phyloP scores from a whole-genome alignment of 2,888 invertebrate genomes.

The Ennomos fuscantarius region DNA sequence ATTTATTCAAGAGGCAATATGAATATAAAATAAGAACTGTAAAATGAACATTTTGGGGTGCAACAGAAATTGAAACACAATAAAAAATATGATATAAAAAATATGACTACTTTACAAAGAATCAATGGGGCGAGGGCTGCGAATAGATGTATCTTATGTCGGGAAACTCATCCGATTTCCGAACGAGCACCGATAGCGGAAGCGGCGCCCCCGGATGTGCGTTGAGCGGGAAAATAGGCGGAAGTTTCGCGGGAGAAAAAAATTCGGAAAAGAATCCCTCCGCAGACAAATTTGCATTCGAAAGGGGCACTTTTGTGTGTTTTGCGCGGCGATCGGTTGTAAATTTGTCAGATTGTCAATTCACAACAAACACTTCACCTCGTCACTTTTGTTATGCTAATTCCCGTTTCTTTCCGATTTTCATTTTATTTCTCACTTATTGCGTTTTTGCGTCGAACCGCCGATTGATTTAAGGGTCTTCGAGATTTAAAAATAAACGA shows the following conservation, averaged over 20 bases:
- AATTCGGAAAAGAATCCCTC: constrained; percentile 70
- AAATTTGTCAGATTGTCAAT: constrained; percentile 83
- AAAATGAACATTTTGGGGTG: constrained; percentile 11
- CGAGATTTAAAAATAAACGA: constrained; percentile 36
- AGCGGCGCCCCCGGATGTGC: constrained; percentile 75
- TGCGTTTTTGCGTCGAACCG: constrained; percentile 34
- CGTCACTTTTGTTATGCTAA: constrained; percentile 82
- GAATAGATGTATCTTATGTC: constrained; percentile 67
- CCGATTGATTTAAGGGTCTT: constrained; percentile 40
- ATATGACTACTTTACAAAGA: constrained; percentile 60
- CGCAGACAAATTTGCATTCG: constrained; percentile 78
- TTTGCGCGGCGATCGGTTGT: constrained; percentile 75
- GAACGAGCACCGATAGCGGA: constrained; percentile 72
- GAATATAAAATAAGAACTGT: background rate
- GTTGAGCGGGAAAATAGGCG: constrained; percentile 83
- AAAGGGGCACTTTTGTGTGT: constrained; percentile 78
- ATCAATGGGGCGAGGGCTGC: constrained; percentile 64
- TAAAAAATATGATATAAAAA: constrained; percentile 72
- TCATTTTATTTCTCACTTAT: constrained; percentile 44
- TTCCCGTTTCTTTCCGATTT: constrained; percentile 58
- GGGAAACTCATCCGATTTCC: constrained; percentile 73
- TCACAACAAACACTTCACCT: constrained; percentile 67
- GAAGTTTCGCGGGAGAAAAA: constrained; percentile 76
- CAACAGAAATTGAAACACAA: constrained; percentile 57
- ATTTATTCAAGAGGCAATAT: too few relatives aligned